Conservation (phyloP, 2,113 vertebrate genomes). For the Syrrhaptes paradoxus region DNA sequence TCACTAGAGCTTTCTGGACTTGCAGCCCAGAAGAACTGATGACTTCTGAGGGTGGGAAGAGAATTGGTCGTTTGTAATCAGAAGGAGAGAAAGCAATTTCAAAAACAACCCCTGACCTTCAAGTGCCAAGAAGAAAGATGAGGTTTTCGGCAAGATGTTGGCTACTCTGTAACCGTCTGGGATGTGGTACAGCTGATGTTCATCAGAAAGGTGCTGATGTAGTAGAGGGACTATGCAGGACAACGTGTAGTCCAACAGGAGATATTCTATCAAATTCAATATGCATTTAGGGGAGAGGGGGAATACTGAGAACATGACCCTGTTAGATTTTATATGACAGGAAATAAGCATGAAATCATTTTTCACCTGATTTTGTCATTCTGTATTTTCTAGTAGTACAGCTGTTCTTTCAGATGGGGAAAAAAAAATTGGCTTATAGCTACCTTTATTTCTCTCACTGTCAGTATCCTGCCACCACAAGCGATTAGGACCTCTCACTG, state of each 20-base stretch:
- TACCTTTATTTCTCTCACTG: neutral
- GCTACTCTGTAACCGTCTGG: neutral
- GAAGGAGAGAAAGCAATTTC: neutral
- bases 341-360: neutral
- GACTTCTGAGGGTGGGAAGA: neutral
- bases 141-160: neutral
- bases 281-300: neutral
- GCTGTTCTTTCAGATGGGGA: neutral
- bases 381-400: neutral
- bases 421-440: neutral
- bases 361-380: neutral
- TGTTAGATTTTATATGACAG: neutral
- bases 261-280: neutral
- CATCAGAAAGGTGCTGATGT: neutral
- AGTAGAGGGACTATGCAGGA: neutral
- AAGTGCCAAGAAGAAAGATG: neutral
- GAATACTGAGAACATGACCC: neutral
- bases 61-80: neutral
- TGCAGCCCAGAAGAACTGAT: neutral
- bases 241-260: neutral
- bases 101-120: neutral
- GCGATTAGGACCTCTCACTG: neutral
- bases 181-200: constrained; percentile 28
- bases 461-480: neutral
- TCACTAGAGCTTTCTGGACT: neutral